Evolutionary conservation across 2,113 vertebrate genomes (phyloP).

Genomic region (Geococcyx californianus): DNA sequence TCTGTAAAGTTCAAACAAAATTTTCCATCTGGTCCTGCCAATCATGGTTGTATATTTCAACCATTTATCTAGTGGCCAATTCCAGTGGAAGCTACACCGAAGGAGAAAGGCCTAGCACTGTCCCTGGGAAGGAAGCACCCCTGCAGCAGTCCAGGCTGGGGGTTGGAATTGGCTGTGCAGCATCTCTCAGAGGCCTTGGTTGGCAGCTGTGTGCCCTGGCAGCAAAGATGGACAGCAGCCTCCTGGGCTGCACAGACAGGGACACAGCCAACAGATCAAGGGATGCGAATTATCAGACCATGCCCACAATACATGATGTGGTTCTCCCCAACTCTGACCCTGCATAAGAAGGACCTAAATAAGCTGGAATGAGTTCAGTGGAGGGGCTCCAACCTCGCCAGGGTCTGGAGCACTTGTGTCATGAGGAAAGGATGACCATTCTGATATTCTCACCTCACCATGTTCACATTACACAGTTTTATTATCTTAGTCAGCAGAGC

Average conservation of each 20-base stretch:
- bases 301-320: background rate
- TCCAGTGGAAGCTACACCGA: background rate
- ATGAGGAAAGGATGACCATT: background rate
- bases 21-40: background rate
- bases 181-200: background rate
- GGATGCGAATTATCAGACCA: background rate
- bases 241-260: background rate
- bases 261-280: background rate
- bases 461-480: background rate
- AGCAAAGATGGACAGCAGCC: background rate
- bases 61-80: background rate
- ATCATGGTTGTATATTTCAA: background rate
- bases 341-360: background rate
- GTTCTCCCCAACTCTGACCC: background rate
- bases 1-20: background rate
- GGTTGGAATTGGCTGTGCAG: background rate
- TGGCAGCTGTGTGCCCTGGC: background rate
- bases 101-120: background rate
- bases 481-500: background rate
- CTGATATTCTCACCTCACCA: background rate
- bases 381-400: background rate
- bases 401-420: fast-evolving
- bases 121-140: background rate
- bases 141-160: background rate
- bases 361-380: background rate